Conservation (phyloP, 1,140 invertebrate genomes). For the Drosophila navojoa region DNA sequence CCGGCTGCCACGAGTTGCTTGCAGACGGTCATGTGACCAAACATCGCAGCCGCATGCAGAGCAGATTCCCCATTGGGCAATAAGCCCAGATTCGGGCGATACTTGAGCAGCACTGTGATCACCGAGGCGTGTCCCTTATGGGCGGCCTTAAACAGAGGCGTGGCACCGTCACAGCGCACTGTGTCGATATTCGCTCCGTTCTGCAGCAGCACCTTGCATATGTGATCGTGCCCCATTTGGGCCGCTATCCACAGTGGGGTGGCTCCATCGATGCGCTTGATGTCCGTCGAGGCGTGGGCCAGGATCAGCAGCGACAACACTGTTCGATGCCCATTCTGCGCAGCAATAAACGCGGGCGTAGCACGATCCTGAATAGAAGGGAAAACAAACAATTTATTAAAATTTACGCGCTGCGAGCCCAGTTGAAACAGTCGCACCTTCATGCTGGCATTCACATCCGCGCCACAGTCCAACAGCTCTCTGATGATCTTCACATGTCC, state of each 20-base stretch:
- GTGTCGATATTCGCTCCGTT: slow-evolving; percentile 92
- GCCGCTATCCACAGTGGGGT: slow-evolving; percentile 96
- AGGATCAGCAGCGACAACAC: slow-evolving; percentile 89
- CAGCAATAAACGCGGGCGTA: slow-evolving; percentile 94
- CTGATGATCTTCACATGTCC: slow-evolving; percentile 94
- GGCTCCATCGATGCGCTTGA: slow-evolving; percentile 90
- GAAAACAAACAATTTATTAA: too few relatives aligned
- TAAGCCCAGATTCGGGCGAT: slow-evolving; percentile 91
- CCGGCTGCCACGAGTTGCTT: slow-evolving; percentile 90
- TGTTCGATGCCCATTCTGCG: slow-evolving; percentile 94
- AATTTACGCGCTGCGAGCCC: not conserved
- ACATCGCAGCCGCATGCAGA: slow-evolving; percentile 94
- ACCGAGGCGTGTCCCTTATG: slow-evolving; percentile 96
- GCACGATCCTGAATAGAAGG: slow-evolving; percentile 89
- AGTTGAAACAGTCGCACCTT: slow-evolving; percentile 86
- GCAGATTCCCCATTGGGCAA: slow-evolving; percentile 95
- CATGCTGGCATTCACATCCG: slow-evolving; percentile 93
- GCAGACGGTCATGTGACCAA: slow-evolving; percentile 92
- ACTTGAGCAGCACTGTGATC: slow-evolving; percentile 92
- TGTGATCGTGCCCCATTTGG: slow-evolving; percentile 95
- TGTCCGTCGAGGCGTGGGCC: slow-evolving; percentile 89
- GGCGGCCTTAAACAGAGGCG: slow-evolving; percentile 95
- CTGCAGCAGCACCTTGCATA: slow-evolving; percentile 90
- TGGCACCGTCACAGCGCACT: slow-evolving; percentile 94
- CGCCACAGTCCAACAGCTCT: slow-evolving; percentile 90